Evolutionary conservation across 2,797 vertebrate genomes (phyloP).

Genomic region (Phataginus tetradactyla): DNA sequence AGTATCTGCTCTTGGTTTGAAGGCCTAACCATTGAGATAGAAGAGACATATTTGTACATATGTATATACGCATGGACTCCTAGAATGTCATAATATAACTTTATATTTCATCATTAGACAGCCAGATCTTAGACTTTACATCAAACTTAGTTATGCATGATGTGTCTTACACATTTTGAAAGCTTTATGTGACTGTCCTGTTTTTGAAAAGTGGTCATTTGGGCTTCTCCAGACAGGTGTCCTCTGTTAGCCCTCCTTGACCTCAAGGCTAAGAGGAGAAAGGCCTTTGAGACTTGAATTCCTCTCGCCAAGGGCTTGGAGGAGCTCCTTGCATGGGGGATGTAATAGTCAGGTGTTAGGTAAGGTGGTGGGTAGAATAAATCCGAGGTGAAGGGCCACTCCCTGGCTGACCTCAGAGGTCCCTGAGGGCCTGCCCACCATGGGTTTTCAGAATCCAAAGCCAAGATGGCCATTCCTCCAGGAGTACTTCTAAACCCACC

Average conservation of each 20-base stretch:
- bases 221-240: neutral
- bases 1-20: neutral
- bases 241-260: neutral
- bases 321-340: no score
- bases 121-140: neutral
- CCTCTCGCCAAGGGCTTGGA: neutral
- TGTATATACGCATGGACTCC: neutral
- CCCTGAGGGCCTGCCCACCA: accelerated
- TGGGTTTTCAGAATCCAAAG: neutral
- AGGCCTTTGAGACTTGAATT: neutral
- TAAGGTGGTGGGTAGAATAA: neutral
- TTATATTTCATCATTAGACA: neutral
- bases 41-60: neutral
- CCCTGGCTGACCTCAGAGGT: neutral
- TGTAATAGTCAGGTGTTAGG: neutral
- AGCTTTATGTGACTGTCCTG: neutral
- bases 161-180: neutral
- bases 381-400: accelerated
- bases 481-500: neutral
- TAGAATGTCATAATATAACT: neutral
- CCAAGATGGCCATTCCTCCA: neutral
- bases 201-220: neutral
- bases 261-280: neutral
- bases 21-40: neutral
- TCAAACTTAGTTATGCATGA: neutral